A percentile compares a stretch with the other conserved stretches of the same genome.
phyloP scores from a whole-genome alignment of 1,140 invertebrate species.

The Polypedilum vanderplanki region DNA sequence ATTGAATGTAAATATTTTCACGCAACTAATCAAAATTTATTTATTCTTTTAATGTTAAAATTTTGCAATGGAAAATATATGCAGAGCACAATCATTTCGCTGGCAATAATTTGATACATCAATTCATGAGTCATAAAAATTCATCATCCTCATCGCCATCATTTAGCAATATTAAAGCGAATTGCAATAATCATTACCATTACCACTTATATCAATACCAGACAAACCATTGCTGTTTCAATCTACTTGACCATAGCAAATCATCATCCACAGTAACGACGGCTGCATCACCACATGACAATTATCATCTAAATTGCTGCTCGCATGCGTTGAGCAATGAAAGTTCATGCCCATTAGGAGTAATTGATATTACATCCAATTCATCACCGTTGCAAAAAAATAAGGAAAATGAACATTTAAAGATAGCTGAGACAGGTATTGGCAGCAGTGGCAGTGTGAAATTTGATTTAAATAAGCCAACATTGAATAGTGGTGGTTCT shows the following conservation, averaged over 20 bases:
- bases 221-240: conserved; percentile 22
- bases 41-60: too few relatives aligned
- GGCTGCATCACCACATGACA: background rate
- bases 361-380: background rate
- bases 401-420: background rate
- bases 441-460: background rate
- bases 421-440: background rate
- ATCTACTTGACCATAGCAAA: conserved; percentile 25
- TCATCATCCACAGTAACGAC: conserved; percentile 24
- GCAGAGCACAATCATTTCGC: background rate
- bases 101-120: background rate
- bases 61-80: background rate
- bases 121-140: conserved; percentile 20
- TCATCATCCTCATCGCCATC: background rate
- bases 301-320: background rate
- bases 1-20: too few relatives aligned
- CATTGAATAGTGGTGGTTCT: background rate
- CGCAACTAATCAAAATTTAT: too few relatives aligned
- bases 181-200: conserved; percentile 21
- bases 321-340: background rate
- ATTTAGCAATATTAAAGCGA: background rate
- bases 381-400: background rate
- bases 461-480: background rate
- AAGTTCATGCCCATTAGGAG: background rate
- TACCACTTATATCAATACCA: conserved; percentile 23